phyloP scores from a whole-genome alignment of 2,888 invertebrate genomes.

The Heliconius erato region DNA sequence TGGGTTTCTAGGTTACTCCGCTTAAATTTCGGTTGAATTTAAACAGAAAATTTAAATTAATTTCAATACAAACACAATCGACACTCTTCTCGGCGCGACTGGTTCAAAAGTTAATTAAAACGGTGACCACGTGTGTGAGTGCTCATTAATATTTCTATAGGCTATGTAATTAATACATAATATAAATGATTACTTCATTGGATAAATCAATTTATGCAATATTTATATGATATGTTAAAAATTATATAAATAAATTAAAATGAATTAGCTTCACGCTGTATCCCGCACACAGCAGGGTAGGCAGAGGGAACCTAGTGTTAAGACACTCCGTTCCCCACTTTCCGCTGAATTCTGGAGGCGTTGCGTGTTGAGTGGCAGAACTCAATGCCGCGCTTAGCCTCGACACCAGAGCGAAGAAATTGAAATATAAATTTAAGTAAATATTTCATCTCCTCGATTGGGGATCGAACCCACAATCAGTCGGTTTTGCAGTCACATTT shows the following conservation, averaged over 20 bases:
- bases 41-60: conserved; percentile 15
- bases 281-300: too few species aligned
- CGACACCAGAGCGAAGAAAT: too few species aligned
- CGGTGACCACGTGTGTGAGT: conserved; percentile 44
- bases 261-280: too few species aligned
- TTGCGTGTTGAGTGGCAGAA: too few species aligned
- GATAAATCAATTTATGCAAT: conserved; percentile 25
- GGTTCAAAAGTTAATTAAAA: conserved; percentile 48
- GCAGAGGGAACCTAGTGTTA: too few species aligned
- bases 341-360: too few species aligned
- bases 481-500: too few species aligned
- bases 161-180: conserved; percentile 32
- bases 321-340: too few species aligned
- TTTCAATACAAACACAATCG: conserved; percentile 34
- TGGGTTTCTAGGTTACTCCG: conserved; percentile 16
- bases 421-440: too few species aligned
- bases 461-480: too few species aligned
- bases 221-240: background rate
- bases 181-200: conserved; percentile 28
- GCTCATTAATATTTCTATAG: conserved; percentile 39
- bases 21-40: background rate
- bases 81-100: conserved; percentile 18
- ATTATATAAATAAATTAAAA: background rate
- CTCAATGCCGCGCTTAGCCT: too few species aligned
- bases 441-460: too few species aligned